Evolutionary conservation across 2,888 invertebrate species (phyloP), one percentile per base, ranked within the genome.

Genomic region (Charanyca ferruginea): DNA sequence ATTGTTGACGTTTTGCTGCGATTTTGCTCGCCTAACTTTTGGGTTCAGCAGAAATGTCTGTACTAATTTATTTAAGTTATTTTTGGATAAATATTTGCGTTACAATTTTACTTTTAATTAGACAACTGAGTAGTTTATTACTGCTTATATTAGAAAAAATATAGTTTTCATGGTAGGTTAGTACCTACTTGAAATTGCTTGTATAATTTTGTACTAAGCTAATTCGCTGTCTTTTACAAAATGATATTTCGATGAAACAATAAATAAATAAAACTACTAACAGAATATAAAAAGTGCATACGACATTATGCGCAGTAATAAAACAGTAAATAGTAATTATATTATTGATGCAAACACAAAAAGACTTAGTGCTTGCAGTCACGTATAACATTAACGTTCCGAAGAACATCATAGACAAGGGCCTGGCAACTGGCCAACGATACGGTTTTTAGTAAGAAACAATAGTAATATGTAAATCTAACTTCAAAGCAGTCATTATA

Each of bases 311-410:
- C 41, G 20, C 53, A 54, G 23, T 53, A 73, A 70, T 62, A 58
- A 54, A 51, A 5, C 16, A 18, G 44, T 44, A 22, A 55, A 72
- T 42, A 42, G n/a, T 25, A 54, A 38, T 63, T 41, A 63, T 28
- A 54, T 41, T 57, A 57, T 77, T 72, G 58, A 71, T 63, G 71
- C 23, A 58, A 70, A 16, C 41, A 44, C 44, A 58, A 42, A 20
- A 41, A 55, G 54, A 54, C 20, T 51, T 59, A 71, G 53, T 63
- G 58, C 58, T 35, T 54, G 72, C 49, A 77, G 73, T 73, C 73
- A 77, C 73, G 63, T 77, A 77, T 35, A 63, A 77, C 72, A 73
- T 77, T 63, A 77, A 51, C 48, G 52, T 62, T 9, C 32, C 9
- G 32, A 68, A 51, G 62, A 48, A 48, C 41, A 49, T 58, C 45